Percentiles rank a stretch among this genome's conserved stretches.
phyloP scores from a whole-genome alignment of 2,888 invertebrate genomes.

The Sceliomorpha sp. region DNA sequence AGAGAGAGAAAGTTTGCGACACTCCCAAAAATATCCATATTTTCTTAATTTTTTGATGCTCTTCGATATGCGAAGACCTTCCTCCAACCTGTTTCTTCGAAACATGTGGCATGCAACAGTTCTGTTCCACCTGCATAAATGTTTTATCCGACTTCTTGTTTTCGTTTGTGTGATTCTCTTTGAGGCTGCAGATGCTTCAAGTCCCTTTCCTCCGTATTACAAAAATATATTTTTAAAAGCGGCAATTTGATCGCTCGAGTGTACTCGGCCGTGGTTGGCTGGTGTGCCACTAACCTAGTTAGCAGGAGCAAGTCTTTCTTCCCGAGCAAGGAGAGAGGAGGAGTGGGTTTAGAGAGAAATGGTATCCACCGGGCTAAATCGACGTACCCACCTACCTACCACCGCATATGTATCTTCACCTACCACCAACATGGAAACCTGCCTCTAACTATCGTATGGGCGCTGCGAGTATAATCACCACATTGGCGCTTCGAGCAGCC shows the following conservation, averaged over 20 bases:
- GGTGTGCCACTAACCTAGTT: constrained; percentile 80
- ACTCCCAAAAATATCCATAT: constrained; percentile 28
- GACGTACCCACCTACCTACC: constrained; percentile 62
- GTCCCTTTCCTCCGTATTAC: constrained; percentile 46
- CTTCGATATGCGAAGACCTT: constrained; percentile 36
- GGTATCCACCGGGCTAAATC: constrained; percentile 62
- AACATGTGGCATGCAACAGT: constrained; percentile 29
- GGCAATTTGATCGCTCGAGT: constrained; percentile 71
- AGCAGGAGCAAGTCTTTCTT: constrained; percentile 77
- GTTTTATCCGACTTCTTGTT: constrained; percentile 15
- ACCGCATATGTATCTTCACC: constrained; percentile 35
- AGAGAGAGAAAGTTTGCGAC: constrained; percentile 43
- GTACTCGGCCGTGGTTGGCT: constrained; percentile 72
- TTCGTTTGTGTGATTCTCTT: constrained; percentile 1
- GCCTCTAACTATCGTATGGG: constrained; percentile 39
- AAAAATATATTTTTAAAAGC: constrained; percentile 72
- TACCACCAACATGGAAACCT: constrained; percentile 40
- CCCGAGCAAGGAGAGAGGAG: constrained; percentile 57
- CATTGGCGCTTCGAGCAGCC: constrained; percentile 49
- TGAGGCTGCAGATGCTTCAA: constrained; percentile 31
- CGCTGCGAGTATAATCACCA: constrained; percentile 43
- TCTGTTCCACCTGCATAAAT: constrained; percentile 16
- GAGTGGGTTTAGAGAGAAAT: constrained; percentile 56
- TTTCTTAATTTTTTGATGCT: constrained; percentile 46
- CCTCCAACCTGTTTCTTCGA: constrained; percentile 47